phyloP scores from a whole-genome alignment of 2,113 vertebrate species.

The Peromyscus maniculatus region DNA sequence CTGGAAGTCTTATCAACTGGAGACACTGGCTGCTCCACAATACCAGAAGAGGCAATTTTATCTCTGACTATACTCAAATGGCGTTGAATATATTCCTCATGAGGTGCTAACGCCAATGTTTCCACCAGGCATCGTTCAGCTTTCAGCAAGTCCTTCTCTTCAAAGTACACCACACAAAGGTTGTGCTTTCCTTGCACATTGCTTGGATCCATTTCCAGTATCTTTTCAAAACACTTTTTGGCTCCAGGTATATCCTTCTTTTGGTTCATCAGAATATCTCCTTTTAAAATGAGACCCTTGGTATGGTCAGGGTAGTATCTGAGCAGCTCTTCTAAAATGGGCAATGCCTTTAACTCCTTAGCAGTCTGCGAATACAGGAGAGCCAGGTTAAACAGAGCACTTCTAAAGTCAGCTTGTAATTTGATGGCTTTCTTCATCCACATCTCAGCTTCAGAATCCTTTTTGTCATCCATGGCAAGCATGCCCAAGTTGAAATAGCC shows the following conservation, averaged over 20 bases:
- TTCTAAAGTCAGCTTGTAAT: conserved; percentile 95
- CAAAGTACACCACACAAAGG: conserved; percentile 98
- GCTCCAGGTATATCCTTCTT: conserved; percentile 96
- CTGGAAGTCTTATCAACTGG: conserved; percentile 79
- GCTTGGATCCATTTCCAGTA: conserved; percentile 93
- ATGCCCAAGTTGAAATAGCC: conserved; percentile 99
- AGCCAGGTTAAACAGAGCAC: conserved; percentile 97
- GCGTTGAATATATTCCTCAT: conserved; percentile 97
- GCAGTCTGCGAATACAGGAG: conserved; percentile 96
- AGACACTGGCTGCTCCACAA: conserved; percentile 85
- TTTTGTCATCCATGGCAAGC: conserved; percentile 98
- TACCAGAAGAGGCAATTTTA: conserved; percentile 94
- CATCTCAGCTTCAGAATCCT: conserved; percentile 93
- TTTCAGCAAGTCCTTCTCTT: conserved; percentile 94
- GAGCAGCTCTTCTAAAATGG: conserved; percentile 94
- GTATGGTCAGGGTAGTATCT: conserved; percentile 95
- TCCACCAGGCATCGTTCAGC: conserved; percentile 96
- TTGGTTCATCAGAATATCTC: conserved; percentile 99
- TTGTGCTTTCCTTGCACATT: conserved; percentile 99
- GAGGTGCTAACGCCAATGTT: conserved; percentile 94
- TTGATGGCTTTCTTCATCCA: conserved; percentile 98
- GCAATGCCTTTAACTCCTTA: conserved; percentile 95
- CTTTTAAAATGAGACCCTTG: conserved; percentile 98
- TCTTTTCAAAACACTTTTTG: conserved; percentile 95
- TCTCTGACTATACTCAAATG: conserved; percentile 96